Evolutionary conservation across 1,140 invertebrate species (phyloP).

Genomic region (Aphidius ervi): DNA sequence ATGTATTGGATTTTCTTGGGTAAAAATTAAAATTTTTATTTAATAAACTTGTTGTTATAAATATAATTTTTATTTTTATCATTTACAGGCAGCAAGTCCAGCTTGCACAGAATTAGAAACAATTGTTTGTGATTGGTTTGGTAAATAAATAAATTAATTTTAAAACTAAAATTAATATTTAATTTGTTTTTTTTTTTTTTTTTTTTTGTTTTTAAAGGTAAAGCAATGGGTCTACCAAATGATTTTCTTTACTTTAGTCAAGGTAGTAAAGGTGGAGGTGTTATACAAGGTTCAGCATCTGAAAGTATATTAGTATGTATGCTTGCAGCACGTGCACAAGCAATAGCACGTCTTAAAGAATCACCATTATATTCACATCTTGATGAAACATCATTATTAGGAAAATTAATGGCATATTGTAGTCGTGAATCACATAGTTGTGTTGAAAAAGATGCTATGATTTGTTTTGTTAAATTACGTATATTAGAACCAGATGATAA

Average conservation of each 20-base stretch:
- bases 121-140: slow-evolving; percentile 95
- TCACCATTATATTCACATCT: slow-evolving; percentile 74
- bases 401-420: slow-evolving; percentile 93
- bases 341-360: slow-evolving; percentile 86
- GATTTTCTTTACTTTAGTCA: slow-evolving; percentile 79
- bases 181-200: background rate
- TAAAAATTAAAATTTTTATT: background rate
- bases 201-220: slow-evolving; percentile 53
- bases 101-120: slow-evolving; percentile 97
- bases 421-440: slow-evolving; percentile 97
- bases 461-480: slow-evolving; percentile 93
- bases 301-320: slow-evolving; percentile 95
- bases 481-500: slow-evolving; percentile 96
- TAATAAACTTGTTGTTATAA: background rate
- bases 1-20: slow-evolving; percentile 94
- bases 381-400: slow-evolving; percentile 90
- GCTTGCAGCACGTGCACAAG: slow-evolving; percentile 90
- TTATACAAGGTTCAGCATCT: slow-evolving; percentile 94
- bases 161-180: background rate
- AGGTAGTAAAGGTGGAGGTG: slow-evolving; percentile 84
- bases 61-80: no score
- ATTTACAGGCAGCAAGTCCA: slow-evolving; percentile 84
- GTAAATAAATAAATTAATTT: slow-evolving; percentile 56
- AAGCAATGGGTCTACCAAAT: slow-evolving; percentile 86
- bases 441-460: slow-evolving; percentile 99